Evolutionary conservation across 2,797 vertebrate genomes (phyloP).

Genomic region (Limosa lapponica): DNA sequence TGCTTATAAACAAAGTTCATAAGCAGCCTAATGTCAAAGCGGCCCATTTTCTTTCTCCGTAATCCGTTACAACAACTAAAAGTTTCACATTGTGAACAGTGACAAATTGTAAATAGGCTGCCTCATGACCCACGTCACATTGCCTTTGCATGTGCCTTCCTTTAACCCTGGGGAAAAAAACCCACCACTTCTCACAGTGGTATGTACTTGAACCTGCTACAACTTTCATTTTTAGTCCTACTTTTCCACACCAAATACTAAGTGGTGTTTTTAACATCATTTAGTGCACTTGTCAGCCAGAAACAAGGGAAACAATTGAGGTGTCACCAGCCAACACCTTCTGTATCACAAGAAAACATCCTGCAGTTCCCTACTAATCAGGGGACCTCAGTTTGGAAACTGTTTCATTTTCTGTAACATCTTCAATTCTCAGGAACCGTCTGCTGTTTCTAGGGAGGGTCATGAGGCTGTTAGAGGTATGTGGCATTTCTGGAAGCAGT

Average conservation of each 20-base stretch:
- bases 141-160: rapidly evolving
- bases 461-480: background rate
- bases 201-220: background rate
- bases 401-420: slow-evolving; percentile 7
- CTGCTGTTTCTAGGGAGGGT: background rate
- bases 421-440: background rate
- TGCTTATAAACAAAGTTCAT: background rate
- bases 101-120: background rate
- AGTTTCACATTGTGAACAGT: background rate
- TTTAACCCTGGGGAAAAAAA: background rate
- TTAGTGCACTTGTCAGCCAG: background rate
- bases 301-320: background rate
- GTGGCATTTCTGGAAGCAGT: slow-evolving; percentile 17
- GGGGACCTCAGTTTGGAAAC: background rate
- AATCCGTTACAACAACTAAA: background rate
- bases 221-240: background rate
- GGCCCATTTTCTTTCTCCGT: background rate
- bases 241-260: background rate
- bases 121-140: background rate
- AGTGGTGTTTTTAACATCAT: background rate
- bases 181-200: background rate
- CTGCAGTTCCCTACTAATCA: background rate
- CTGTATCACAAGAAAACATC: background rate
- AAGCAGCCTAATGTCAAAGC: background rate
- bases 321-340: background rate